These are phyloP conservation scores for Apistogramma diplotaenia DNA, from an alignment of 2,113 vertebrate species.

Conservation along the genomic window DNA sequence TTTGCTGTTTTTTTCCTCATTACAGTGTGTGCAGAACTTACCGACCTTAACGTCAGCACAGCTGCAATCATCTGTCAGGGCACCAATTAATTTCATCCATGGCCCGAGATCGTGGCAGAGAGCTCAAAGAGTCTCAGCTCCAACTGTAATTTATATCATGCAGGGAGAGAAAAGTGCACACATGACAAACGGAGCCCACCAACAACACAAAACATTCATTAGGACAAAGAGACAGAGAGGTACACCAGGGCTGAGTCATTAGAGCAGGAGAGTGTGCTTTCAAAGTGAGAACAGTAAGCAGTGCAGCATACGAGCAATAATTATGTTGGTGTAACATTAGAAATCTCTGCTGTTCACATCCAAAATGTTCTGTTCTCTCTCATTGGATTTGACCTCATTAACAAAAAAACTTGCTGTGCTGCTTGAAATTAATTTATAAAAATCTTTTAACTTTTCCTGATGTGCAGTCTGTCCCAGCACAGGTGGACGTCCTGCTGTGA, in stretches of 20 bases:
- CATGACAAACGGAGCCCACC: conserved; percentile 66
- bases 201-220: conserved; percentile 66
- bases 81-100: conserved; percentile 76
- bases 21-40: conserved; percentile 78
- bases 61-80: conserved; percentile 75
- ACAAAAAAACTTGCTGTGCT: not conserved
- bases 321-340: not conserved
- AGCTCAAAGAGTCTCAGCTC: conserved; percentile 65
- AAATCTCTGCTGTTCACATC: not conserved
- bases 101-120: conserved; percentile 52
- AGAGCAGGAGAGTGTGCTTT: not conserved
- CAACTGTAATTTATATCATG: conserved; percentile 55
- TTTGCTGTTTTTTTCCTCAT: conserved; percentile 69
- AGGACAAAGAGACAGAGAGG: conserved; percentile 43
- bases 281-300: not conserved
- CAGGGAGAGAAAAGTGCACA: conserved; percentile 26
- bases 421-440: not conserved
- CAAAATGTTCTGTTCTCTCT: not conserved
- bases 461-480: not conserved
- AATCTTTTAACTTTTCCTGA: not conserved
- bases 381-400: not conserved
- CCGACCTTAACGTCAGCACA: conserved; percentile 74
- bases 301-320: not conserved
- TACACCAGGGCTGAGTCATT: not conserved
- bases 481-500: not conserved